A percentile compares a stretch with the other conserved stretches of the same genome.
phyloP scores from a whole-genome alignment of 1,140 invertebrate genomes.

The Drosophila lacertosa region DNA sequence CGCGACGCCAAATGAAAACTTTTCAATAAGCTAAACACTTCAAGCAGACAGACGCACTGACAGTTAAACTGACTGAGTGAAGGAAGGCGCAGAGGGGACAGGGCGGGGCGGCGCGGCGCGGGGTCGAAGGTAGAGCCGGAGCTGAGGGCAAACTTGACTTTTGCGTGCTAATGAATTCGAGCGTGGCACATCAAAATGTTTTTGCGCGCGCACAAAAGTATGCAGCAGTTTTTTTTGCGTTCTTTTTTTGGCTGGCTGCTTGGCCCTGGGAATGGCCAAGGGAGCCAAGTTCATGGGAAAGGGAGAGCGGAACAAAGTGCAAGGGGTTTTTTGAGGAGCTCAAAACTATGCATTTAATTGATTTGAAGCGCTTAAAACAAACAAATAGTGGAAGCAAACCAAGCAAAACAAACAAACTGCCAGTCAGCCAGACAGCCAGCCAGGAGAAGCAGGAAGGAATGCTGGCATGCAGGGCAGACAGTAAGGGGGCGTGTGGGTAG shows the following conservation, averaged over 20 bases:
- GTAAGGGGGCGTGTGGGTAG: not conserved
- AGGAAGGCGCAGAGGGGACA: too few species aligned
- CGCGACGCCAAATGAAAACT: slow-evolving; percentile 63
- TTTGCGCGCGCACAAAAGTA: slow-evolving; percentile 55
- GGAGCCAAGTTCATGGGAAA: not conserved
- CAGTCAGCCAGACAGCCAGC: not conserved
- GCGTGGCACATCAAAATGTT: slow-evolving; percentile 70
- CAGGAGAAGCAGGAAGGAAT: too few species aligned
- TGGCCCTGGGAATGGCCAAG: not conserved
- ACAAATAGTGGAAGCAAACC: slow-evolving; percentile 30
- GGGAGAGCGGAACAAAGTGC: slow-evolving; percentile 26
- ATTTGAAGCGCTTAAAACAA: slow-evolving; percentile 72
- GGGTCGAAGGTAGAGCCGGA: not conserved
- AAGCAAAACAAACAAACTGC: too few species aligned
- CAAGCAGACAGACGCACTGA: slow-evolving; percentile 42
- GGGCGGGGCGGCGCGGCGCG: not conserved
- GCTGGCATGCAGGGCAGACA: not conserved
- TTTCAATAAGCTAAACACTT: slow-evolving; percentile 82
- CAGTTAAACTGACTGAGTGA: slow-evolving; percentile 12
- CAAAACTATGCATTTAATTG: slow-evolving; percentile 81
- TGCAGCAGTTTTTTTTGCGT: slow-evolving; percentile 47
- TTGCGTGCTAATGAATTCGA: slow-evolving; percentile 74
- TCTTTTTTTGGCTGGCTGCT: slow-evolving; percentile 18
- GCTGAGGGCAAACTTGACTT: slow-evolving; percentile 32
- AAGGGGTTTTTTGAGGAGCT: slow-evolving; percentile 54